phyloP scores from a whole-genome alignment of 2,113 vertebrate genomes.

The Psammodynastes pulverulentus region DNA sequence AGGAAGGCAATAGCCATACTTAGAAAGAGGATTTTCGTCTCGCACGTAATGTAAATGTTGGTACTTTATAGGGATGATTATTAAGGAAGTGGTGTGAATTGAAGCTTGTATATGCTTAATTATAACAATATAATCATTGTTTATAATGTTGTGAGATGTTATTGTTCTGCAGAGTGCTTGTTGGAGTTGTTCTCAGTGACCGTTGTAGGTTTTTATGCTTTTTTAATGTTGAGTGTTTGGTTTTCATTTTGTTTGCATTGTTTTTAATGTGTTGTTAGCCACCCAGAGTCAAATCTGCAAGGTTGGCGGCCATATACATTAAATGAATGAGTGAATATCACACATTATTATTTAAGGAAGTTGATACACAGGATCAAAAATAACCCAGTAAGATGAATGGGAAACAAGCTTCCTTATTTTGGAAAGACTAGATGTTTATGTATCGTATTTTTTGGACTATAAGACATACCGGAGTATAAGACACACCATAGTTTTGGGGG shows the following conservation, averaged over 20 bases:
- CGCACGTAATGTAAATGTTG: neutral
- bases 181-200: neutral
- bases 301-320: neutral
- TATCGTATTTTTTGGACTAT: no score
- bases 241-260: neutral
- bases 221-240: neutral
- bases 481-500: no score
- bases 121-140: neutral
- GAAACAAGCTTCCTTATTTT: neutral
- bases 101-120: neutral
- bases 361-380: neutral
- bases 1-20: neutral
- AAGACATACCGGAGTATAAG: no score
- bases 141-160: neutral
- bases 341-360: neutral
- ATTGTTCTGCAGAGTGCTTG: neutral
- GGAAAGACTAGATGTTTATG: neutral
- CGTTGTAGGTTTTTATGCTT: neutral
- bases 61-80: neutral
- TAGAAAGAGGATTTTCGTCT: neutral
- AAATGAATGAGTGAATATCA: neutral
- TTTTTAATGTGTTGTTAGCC: neutral
- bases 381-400: neutral
- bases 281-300: neutral
- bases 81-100: neutral